Evolutionary conservation across 2,113 vertebrate genomes (phyloP).

Genomic region (Neogobius melanostomus): DNA sequence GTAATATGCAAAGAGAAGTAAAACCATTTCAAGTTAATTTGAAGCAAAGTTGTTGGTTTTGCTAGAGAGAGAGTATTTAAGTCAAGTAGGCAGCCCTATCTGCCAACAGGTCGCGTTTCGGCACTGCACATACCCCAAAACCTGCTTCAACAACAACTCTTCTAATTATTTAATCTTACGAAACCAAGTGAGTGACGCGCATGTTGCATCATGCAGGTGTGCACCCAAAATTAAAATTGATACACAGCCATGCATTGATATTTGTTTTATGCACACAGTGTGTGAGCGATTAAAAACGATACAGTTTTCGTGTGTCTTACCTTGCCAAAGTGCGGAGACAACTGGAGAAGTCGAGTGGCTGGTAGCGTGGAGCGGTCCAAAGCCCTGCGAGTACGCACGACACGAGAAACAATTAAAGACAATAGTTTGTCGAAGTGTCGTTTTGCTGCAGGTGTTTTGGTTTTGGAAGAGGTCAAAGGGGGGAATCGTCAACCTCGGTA

Average conservation of each 20-base stretch:
- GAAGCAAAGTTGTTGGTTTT: too few species aligned
- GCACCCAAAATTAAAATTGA: neutral
- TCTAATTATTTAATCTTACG: constrained; percentile 6
- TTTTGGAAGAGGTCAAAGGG: neutral
- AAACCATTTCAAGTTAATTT: neutral
- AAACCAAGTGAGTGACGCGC: constrained; percentile 25
- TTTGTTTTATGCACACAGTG: too few species aligned
- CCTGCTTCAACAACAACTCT: neutral
- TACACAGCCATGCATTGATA: too few species aligned
- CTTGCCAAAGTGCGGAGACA: constrained; percentile 45
- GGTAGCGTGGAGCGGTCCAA: constrained; percentile 33
- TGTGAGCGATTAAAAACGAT: too few species aligned
- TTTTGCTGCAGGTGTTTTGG: neutral
- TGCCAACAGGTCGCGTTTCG: too few species aligned
- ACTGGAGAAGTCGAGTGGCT: constrained; percentile 51
- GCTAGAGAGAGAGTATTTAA: too few species aligned
- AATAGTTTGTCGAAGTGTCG: neutral
- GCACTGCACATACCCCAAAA: neutral
- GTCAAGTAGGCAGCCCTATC: too few species aligned
- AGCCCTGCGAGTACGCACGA: constrained; percentile 21
- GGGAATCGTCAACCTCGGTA: constrained; percentile 32
- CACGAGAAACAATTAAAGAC: neutral
- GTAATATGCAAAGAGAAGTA: neutral
- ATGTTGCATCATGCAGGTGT: constrained; percentile 10
- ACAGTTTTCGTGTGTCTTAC: constrained; percentile 35